Evolutionary conservation across 2,113 vertebrate genomes (phyloP).

Genomic region (Bungarus multicinctus): DNA sequence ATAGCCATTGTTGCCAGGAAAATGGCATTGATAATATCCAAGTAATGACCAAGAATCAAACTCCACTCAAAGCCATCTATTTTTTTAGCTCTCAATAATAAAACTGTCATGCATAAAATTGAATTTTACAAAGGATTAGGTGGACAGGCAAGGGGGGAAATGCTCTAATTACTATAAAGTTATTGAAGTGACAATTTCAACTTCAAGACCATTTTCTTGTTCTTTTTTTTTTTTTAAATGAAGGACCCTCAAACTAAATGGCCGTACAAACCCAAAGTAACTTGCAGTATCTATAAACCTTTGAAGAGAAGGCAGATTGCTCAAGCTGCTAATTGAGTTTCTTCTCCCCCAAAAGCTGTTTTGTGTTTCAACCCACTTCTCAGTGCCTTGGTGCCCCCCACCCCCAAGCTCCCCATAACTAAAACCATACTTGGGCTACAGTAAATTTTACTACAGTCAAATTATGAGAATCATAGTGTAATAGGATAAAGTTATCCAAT

Average conservation of each 20-base stretch:
- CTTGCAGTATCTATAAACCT: slow-evolving; percentile 19
- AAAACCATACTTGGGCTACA: slow-evolving; percentile 45
- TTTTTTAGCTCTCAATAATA: neutral
- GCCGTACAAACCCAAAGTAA: neutral
- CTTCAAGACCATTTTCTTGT: neutral
- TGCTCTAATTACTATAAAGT: neutral
- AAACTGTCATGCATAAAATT: neutral
- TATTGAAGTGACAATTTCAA: neutral
- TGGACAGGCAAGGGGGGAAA: neutral
- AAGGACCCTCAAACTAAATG: neutral
- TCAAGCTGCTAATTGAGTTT: neutral
- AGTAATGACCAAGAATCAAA: neutral
- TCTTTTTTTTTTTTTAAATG: accelerated
- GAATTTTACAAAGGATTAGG: slow-evolving; percentile 15
- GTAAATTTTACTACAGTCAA: slow-evolving; percentile 28
- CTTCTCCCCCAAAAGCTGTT: slow-evolving; percentile 20
- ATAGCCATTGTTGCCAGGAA: neutral
- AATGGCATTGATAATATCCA: neutral
- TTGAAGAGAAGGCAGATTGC: neutral
- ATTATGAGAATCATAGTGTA: slow-evolving; percentile 16
- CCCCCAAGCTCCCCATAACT: slow-evolving; percentile 18
- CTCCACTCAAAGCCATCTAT: neutral
- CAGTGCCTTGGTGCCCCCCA: slow-evolving; percentile 9
- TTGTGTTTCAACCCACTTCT: slow-evolving; percentile 31
- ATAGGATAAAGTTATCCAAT: slow-evolving; percentile 21